Evolutionary conservation across 2,113 vertebrate species (phyloP), one percentile per base, ranked within the genome.

Genomic region (Alligator sinensis): DNA sequence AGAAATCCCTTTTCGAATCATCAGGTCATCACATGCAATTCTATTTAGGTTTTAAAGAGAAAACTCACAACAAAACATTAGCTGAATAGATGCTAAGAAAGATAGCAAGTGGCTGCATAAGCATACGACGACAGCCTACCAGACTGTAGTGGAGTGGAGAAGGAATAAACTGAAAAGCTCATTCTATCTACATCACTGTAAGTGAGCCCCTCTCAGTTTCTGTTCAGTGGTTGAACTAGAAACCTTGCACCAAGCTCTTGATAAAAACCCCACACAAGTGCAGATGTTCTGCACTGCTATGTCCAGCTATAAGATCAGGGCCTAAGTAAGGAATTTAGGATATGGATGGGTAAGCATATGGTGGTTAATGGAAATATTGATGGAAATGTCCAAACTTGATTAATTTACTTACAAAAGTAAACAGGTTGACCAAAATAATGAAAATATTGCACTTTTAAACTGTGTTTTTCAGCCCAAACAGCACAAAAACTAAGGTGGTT

Each of bases 1-100:
- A 84, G 74, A 58, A 86, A 66, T 34, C 84, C 59, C 89, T 92
- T 95, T 64, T 92, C 0, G 38, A 94, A 87, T 88, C 28, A 38
- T 15, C 74, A 91, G 47, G 25, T 64, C 75, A 78, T 47, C 66
- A 60, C 54, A 17, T 76, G 61, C 17, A 88, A 86, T 89, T 87
- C 80, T 93, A 64, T 89, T 95, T 87, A 87, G 74, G 47, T 88
- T 95, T 93, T 86, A 93, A 96, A 83, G 68, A 90, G 24, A 58
- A 59, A 4, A 3, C 27, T 75, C 76, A 34, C 60, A 70, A 70
- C 47, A 47, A 74, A 92, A 87, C 74, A 38, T 16, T 25, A 95
- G 92, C 88, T 90, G 64, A 95, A 80, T 76, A 89, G 94, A 94
- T 70, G 75, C 12, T 80, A 88, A 81, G 16, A 63, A 34, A 68